Conservation (phyloP, 2,113 vertebrate genomes). For the Sphaerodactylus townsendi region DNA sequence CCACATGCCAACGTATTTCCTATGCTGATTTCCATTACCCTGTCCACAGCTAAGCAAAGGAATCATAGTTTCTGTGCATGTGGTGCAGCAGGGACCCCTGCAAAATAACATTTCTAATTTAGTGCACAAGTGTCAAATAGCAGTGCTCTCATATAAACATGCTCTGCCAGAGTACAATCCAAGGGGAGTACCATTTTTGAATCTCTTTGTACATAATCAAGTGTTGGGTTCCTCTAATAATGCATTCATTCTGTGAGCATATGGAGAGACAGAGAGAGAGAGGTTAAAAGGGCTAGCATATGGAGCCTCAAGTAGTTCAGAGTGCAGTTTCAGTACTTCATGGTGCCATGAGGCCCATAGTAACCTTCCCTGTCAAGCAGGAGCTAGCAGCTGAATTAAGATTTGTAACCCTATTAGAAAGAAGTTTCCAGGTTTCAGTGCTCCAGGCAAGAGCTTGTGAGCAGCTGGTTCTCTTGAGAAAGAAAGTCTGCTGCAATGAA, state of each 20-base stretch:
- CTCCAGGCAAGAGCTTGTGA: conserved; percentile 28
- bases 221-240: accelerated
- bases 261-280: neutral
- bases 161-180: neutral
- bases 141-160: neutral
- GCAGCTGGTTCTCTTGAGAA: conserved; percentile 60
- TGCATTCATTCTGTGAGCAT: accelerated
- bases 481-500: conserved; percentile 45
- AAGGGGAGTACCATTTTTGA: neutral
- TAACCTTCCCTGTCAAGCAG: conserved; percentile 50
- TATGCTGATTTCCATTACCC: neutral
- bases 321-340: conserved; percentile 25
- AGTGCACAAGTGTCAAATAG: neutral
- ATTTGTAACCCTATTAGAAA: conserved; percentile 52
- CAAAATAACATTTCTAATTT: neutral
- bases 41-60: neutral
- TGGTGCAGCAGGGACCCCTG: neutral
- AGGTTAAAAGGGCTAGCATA: conserved; percentile 59
- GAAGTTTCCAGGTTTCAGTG: conserved; percentile 18
- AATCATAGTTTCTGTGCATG: neutral
- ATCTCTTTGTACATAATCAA: neutral
- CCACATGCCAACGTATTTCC: neutral
- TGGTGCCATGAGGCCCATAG: conserved; percentile 17
- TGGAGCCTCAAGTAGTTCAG: conserved; percentile 25
- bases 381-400: conserved; percentile 59